These are phyloP conservation scores for Agrilus mali DNA, from an alignment of 2,888 invertebrate species.

Conservation along the genomic window DNA sequence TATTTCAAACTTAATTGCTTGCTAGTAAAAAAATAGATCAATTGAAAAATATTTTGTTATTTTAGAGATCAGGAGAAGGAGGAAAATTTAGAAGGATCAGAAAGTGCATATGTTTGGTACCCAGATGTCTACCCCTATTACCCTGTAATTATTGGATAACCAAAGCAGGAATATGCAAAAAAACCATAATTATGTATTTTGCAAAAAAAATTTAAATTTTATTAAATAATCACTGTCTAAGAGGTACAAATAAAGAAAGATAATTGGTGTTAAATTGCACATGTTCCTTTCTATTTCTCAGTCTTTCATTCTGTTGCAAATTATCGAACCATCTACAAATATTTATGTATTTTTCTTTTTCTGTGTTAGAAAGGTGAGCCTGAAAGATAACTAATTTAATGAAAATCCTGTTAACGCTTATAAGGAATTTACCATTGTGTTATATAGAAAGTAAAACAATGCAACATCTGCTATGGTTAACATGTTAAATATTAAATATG, in stretches of 20 bases:
- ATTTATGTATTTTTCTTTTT: constrained; percentile 55
- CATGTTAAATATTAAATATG: constrained; percentile 44
- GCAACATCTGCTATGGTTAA: constrained; percentile 57
- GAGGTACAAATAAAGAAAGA: constrained; percentile 22
- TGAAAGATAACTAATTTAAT: constrained; percentile 32
- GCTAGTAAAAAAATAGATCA: too few species aligned
- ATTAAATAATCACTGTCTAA: constrained; percentile 17
- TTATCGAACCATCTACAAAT: constrained; percentile 69
- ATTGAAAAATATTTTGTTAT: too few species aligned
- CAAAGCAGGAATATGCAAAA: too few species aligned
- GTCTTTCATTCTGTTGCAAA: constrained; percentile 52
- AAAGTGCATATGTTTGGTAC: constrained; percentile 11
- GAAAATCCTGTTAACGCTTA: constrained; percentile 11
- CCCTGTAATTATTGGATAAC: constrained; percentile 1
- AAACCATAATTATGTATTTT: too few species aligned
- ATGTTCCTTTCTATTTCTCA: constrained; percentile 40
- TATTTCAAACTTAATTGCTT: neutral
- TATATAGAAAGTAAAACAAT: constrained; percentile 52
- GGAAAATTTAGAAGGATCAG: constrained; percentile 13
- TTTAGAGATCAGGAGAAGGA: constrained; percentile 1
- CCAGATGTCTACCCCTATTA: constrained; percentile 13
- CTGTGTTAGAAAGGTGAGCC: constrained; percentile 48
- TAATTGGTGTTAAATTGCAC: constrained; percentile 36
- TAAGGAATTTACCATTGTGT: constrained; percentile 45
- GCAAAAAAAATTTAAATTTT: neutral